Conservation (phyloP, 2,797 vertebrate genomes). For the Selene dorsalis region DNA sequence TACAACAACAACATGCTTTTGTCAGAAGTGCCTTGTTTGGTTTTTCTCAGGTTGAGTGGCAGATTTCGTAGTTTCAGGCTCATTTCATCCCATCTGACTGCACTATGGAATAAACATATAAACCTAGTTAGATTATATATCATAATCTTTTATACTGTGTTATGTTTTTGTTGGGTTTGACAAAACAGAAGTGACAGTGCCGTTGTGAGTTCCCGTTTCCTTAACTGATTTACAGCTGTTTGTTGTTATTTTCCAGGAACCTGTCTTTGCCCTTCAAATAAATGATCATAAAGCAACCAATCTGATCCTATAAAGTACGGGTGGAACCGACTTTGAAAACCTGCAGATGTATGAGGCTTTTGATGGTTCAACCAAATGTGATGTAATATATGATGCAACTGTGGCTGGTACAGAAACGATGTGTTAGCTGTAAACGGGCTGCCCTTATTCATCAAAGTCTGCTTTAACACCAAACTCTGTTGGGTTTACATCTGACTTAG, state of each 20-base stretch:
- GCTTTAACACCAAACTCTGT: neutral
- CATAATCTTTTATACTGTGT: slow-evolving; percentile 4
- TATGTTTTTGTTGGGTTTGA: slow-evolving; percentile 39
- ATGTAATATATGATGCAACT: slow-evolving; percentile 21
- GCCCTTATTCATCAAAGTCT: slow-evolving; percentile 3
- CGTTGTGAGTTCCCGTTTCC: slow-evolving; percentile 15
- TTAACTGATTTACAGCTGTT: slow-evolving; percentile 16
- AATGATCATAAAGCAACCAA: slow-evolving; percentile 42
- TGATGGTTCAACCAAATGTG: slow-evolving; percentile 43
- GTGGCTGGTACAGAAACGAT: slow-evolving; percentile 18
- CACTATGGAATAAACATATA: neutral
- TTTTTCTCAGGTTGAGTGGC: slow-evolving; percentile 39
- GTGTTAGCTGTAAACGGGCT: slow-evolving; percentile 6
- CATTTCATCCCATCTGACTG: slow-evolving; percentile 28
- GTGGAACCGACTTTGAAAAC: slow-evolving; percentile 41
- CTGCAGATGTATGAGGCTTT: slow-evolving; percentile 24
- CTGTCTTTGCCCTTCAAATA: slow-evolving; percentile 40
- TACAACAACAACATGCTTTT: slow-evolving; percentile 75
- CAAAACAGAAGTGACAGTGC: slow-evolving; percentile 43
- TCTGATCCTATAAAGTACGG: slow-evolving; percentile 36
- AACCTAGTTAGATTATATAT: slow-evolving; percentile 39
- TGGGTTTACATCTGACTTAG: neutral
- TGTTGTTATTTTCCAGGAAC: slow-evolving; percentile 36
- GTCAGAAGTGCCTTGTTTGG: slow-evolving; percentile 45
- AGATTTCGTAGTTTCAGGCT: slow-evolving; percentile 53